A percentile compares a stretch with the other conserved stretches of the same genome.
phyloP scores from a whole-genome alignment of 1,140 invertebrate genomes.

The Bombus sibiricus region DNA sequence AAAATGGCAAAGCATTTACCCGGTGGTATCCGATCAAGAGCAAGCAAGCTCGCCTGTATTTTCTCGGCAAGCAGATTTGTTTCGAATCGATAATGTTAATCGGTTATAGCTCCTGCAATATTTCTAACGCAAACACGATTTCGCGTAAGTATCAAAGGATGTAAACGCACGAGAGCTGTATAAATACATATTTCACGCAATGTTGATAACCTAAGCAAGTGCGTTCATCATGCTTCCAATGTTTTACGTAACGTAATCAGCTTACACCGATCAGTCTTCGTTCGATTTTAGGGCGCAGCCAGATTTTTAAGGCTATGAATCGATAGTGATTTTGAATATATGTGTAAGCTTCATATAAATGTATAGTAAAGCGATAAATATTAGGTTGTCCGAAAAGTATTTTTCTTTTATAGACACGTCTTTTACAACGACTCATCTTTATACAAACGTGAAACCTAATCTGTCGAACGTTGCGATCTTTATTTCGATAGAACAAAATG shows the following conservation, averaged over 20 bases:
- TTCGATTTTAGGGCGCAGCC: background rate
- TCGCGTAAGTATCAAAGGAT: background rate
- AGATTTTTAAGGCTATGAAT: background rate
- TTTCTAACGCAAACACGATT: conserved; percentile 18
- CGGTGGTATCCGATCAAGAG: background rate
- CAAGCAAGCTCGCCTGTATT: background rate
- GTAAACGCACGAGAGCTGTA: background rate
- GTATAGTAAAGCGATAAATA: no score
- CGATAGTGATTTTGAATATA: no score
- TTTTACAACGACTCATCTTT: no score
- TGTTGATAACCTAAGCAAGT: background rate
- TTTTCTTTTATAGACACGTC: no score
- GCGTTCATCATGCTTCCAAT: background rate
- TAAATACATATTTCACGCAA: conserved; percentile 1
- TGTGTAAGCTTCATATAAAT: no score
- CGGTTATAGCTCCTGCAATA: conserved; percentile 6
- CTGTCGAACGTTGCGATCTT: no score
- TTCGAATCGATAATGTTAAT: conserved; percentile 35
- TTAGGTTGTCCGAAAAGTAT: no score
- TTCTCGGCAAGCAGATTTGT: conserved; percentile 28
- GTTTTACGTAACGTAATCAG: conserved; percentile 4
- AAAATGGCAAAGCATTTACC: background rate
- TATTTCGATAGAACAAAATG: no score
- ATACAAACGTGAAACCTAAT: no score
- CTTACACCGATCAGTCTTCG: background rate